Evolutionary conservation across 2,797 vertebrate species (phyloP).

Genomic region (Numenius phaeopus): DNA sequence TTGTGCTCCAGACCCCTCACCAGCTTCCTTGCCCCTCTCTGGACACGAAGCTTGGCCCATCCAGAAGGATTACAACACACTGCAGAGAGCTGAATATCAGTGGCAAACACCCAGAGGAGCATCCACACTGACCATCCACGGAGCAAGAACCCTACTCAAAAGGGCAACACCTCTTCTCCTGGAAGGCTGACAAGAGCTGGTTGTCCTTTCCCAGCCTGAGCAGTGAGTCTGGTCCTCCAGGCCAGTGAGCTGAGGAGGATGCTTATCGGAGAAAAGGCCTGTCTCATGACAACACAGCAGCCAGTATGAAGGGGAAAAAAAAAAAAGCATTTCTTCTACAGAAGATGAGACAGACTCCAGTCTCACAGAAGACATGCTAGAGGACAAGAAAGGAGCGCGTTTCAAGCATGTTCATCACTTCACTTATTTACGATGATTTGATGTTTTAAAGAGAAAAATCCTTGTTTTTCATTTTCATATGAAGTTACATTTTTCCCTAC

Average conservation of each 20-base stretch:
- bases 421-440: fast-evolving
- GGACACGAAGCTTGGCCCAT: not conserved
- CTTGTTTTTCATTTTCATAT: not conserved
- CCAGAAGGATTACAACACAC: not conserved
- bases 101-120: not conserved
- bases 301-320: not conserved
- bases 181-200: not conserved
- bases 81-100: not conserved
- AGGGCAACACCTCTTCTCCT: not conserved
- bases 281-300: not conserved
- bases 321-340: not conserved
- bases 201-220: not conserved
- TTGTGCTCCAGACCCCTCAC: not conserved
- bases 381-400: not conserved
- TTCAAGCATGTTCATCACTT: not conserved
- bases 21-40: not conserved
- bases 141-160: not conserved
- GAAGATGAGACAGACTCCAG: not conserved
- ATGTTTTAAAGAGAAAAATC: not conserved
- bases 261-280: not conserved
- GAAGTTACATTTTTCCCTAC: fast-evolving
- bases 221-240: not conserved
- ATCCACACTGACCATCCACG: fast-evolving
- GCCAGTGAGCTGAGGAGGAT: fast-evolving
- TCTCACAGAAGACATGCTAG: not conserved